phyloP scores from a whole-genome alignment of 2,113 vertebrate species.

The Takifugu bimaculatus region DNA sequence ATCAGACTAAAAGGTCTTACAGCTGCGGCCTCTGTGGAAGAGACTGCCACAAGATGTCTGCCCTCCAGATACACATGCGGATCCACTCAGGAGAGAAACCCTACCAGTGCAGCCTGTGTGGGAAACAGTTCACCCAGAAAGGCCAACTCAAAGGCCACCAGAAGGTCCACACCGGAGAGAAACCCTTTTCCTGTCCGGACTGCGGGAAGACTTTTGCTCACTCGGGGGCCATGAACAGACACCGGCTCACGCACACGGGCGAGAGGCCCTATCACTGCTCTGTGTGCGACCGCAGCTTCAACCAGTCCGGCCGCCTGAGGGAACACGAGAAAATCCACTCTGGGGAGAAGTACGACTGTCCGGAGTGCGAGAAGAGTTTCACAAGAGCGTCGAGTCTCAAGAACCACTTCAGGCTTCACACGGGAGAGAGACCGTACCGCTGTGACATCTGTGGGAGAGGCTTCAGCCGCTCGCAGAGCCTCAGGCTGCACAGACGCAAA shows the following conservation, averaged over 20 bases:
- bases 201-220: slow-evolving; percentile 70
- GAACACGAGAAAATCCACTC: slow-evolving; percentile 78
- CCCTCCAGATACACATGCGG: slow-evolving; percentile 66
- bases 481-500: slow-evolving; percentile 63
- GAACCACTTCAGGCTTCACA: slow-evolving; percentile 78
- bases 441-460: slow-evolving; percentile 66
- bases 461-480: slow-evolving; percentile 62
- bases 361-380: slow-evolving; percentile 68
- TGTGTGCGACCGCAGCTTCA: slow-evolving; percentile 75
- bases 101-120: slow-evolving; percentile 60
- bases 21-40: slow-evolving; percentile 68
- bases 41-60: slow-evolving; percentile 70
- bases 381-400: slow-evolving; percentile 75
- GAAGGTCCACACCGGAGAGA: slow-evolving; percentile 68
- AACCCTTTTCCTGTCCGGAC: slow-evolving; percentile 63
- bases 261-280: slow-evolving; percentile 72
- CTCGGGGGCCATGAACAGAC: slow-evolving; percentile 64
- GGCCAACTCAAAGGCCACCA: slow-evolving; percentile 68
- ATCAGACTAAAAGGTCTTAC: slow-evolving; percentile 52
- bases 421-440: slow-evolving; percentile 67
- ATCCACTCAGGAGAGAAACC: slow-evolving; percentile 70
- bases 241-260: slow-evolving; percentile 66
- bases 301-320: slow-evolving; percentile 70
- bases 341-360: slow-evolving; percentile 67
- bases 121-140: slow-evolving; percentile 69